These are phyloP conservation scores for Eilema caniola DNA, from an alignment of 2,888 invertebrate species.

Conservation along the genomic window DNA sequence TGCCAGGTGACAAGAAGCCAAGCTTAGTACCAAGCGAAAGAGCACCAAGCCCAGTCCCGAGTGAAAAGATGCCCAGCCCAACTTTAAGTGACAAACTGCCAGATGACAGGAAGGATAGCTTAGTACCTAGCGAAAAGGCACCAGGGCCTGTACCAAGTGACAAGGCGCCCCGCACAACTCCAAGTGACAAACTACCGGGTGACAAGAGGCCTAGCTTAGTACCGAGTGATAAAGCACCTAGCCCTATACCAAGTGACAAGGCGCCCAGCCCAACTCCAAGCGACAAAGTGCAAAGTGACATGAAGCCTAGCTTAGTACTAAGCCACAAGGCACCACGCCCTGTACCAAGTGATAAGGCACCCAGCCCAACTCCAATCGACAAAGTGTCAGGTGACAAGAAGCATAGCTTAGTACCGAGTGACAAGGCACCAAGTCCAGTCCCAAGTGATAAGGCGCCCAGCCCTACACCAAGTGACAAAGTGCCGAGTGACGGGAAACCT, in stretches of 20 bases:
- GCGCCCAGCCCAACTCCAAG: not conserved
- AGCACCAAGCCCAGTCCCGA: not conserved
- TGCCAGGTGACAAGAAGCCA: conserved; percentile 14
- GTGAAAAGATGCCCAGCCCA: conserved; percentile 24
- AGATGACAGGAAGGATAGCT: not conserved
- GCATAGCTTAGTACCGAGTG: conserved; percentile 10
- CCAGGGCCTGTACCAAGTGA: conserved; percentile 11
- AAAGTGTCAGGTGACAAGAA: conserved; percentile 13
- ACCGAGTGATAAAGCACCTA: conserved; percentile 12
- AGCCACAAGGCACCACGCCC: conserved; percentile 11
- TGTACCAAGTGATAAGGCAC: not conserved
- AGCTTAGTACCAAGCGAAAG: conserved; percentile 3
- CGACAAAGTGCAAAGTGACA: conserved; percentile 26
- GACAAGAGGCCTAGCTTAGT: not conserved
- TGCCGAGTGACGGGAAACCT: not conserved
- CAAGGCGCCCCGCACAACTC: not conserved
- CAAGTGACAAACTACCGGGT: too few species aligned
- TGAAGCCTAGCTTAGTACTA: not conserved
- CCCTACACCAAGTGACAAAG: not conserved
- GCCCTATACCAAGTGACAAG: conserved; percentile 5
- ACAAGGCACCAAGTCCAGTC: conserved; percentile 5
- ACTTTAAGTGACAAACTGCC: conserved; percentile 9
- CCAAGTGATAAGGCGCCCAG: conserved; percentile 20
- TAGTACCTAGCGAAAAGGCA: conserved; percentile 3
- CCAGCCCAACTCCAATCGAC: not conserved